A percentile compares a stretch with the other conserved stretches of the same genome.
These are phyloP conservation scores for Dermatemys mawii DNA, from an alignment of 2,113 vertebrate genomes.

Conservation along the genomic window DNA sequence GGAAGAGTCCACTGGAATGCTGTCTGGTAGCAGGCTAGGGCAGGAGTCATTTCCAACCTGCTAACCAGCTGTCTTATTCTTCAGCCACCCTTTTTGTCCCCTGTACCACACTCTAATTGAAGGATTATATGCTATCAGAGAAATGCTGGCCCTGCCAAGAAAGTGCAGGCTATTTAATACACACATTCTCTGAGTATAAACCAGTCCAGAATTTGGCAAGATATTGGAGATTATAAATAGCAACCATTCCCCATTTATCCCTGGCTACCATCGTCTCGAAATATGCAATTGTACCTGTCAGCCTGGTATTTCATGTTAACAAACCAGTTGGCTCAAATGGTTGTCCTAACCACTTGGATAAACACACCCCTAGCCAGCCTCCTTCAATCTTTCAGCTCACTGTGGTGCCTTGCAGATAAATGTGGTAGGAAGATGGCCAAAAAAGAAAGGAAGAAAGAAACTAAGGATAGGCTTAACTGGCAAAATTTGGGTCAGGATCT, in stretches of 20 bases:
- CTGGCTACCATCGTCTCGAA: neutral
- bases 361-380: neutral
- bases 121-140: neutral
- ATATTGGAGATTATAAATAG: rapidly evolving
- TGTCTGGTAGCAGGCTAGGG: neutral
- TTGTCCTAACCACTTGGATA: neutral
- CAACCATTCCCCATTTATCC: rapidly evolving
- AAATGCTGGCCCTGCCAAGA: neutral
- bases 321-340: neutral
- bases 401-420: neutral
- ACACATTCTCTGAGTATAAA: neutral
- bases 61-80: neutral
- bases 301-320: neutral
- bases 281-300: neutral
- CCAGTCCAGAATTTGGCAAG: neutral
- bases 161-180: neutral
- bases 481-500: neutral
- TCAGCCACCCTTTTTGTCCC: neutral
- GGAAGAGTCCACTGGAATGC: neutral
- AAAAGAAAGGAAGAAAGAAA: neutral
- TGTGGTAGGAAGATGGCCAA: neutral
- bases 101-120: neutral
- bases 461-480: neutral
- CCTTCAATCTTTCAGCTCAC: neutral
- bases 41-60: neutral